These are phyloP conservation scores for Pelecanoides urinatrix DNA, from an alignment of 2,113 vertebrate genomes.

Conservation along the genomic window DNA sequence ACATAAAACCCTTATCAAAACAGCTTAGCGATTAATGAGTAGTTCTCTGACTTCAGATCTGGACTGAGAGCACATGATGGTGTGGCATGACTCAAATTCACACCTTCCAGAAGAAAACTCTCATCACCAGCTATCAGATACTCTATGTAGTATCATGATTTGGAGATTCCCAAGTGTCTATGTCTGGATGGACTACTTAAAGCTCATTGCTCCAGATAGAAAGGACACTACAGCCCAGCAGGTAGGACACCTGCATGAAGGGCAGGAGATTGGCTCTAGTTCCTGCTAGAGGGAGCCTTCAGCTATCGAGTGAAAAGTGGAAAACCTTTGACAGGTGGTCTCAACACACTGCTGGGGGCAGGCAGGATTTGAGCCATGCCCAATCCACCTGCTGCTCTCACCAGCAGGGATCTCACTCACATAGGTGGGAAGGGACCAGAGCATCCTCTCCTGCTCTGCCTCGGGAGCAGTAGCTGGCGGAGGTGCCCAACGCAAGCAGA, in stretches of 20 bases:
- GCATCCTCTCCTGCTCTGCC: neutral
- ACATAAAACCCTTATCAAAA: neutral
- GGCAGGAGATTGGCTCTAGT: neutral
- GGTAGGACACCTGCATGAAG: neutral
- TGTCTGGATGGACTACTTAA: too few relatives aligned
- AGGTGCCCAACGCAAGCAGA: neutral
- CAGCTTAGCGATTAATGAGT: neutral
- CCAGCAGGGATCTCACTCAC: neutral
- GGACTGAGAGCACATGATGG: neutral
- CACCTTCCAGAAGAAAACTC: neutral
- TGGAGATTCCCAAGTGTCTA: neutral
- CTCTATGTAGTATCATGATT: fast-evolving
- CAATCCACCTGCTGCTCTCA: neutral
- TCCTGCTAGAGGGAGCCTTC: neutral
- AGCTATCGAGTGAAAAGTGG: neutral
- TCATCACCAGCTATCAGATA: neutral
- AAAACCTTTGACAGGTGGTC: neutral
- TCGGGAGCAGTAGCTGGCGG: neutral
- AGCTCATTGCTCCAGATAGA: neutral
- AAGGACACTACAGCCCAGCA: neutral
- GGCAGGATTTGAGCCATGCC: neutral
- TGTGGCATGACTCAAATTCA: neutral
- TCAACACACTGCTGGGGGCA: neutral
- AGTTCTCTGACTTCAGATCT: neutral
- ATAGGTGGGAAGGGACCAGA: neutral